A percentile compares a stretch with the other conserved stretches of the same genome.
phyloP scores from a whole-genome alignment of 2,797 vertebrate genomes.

The Botia almorhae region DNA sequence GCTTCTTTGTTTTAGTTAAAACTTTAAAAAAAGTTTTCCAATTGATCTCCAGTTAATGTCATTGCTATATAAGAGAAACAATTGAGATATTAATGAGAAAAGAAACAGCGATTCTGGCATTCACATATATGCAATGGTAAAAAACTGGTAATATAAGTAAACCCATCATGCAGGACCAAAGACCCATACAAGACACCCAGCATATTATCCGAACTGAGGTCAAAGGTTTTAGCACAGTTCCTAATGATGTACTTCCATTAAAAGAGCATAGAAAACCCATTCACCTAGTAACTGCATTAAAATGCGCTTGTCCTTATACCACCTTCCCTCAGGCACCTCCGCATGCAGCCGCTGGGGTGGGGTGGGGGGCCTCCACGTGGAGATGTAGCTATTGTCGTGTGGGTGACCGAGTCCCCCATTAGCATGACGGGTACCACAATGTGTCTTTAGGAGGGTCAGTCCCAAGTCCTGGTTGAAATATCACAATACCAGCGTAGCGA shows the following conservation, averaged over 20 bases:
- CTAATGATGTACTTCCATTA: conserved; percentile 40
- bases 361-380: conserved; percentile 29
- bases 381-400: conserved; percentile 57
- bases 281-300: conserved; percentile 52
- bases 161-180: not conserved
- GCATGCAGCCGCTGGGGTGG: conserved; percentile 25
- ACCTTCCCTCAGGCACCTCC: conserved; percentile 42
- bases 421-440: conserved; percentile 59
- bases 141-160: not conserved
- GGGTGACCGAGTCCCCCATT: conserved; percentile 62
- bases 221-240: not conserved
- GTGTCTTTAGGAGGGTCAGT: conserved; percentile 63
- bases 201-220: not conserved
- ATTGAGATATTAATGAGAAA: not conserved
- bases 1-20: too few relatives aligned
- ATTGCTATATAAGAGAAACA: not conserved
- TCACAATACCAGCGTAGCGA: conserved; percentile 69
- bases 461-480: conserved; percentile 56
- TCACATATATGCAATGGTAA: too few relatives aligned
- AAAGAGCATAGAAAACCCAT: conserved; percentile 33
- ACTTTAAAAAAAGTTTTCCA: too few relatives aligned
- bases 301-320: conserved; percentile 38
- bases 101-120: too few relatives aligned
- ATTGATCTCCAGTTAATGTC: too few relatives aligned
- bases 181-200: not conserved